Percentiles rank a stretch among this genome's conserved stretches.
Evolutionary conservation across 2,888 invertebrate genomes (phyloP).

Genomic region (Stramonita haemastoma): DNA sequence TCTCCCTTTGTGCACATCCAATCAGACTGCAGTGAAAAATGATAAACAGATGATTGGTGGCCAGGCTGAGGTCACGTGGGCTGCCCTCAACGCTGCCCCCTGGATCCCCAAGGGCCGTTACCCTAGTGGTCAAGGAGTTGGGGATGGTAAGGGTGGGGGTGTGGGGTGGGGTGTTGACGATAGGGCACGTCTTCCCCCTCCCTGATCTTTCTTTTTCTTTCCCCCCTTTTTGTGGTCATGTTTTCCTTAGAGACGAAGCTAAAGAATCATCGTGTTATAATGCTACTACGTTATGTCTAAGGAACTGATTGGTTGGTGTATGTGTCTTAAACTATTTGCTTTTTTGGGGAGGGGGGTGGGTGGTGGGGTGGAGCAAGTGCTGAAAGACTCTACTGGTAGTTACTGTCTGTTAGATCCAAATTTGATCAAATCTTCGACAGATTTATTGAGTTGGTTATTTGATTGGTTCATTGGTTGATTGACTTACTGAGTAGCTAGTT

Average conservation of each 20-base stretch:
- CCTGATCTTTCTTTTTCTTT: conserved; percentile 13
- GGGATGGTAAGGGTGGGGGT: not conserved
- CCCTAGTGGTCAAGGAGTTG: not conserved
- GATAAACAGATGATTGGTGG: conserved; percentile 39
- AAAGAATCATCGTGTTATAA: not conserved
- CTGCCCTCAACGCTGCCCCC: not conserved
- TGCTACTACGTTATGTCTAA: not conserved
- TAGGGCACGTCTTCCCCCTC: not conserved
- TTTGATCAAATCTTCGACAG: no score
- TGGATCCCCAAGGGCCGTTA: conserved; percentile 8
- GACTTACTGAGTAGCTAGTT: no score
- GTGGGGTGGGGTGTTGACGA: not conserved
- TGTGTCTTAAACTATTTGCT: no score
- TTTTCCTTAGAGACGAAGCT: not conserved
- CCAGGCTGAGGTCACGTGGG: conserved; percentile 14
- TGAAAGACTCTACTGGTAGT: no score
- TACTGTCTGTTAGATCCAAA: no score
- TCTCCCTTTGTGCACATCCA: conserved; percentile 15
- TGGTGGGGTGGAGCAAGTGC: no score
- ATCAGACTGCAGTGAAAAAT: conserved; percentile 36
- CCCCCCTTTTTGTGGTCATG: no score
- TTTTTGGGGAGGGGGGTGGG: no score
- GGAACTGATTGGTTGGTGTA: no score
- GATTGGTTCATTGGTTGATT: no score
- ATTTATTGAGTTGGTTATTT: no score